phyloP scores from a whole-genome alignment of 2,797 vertebrate genomes.

The Trematomus bernacchii region DNA sequence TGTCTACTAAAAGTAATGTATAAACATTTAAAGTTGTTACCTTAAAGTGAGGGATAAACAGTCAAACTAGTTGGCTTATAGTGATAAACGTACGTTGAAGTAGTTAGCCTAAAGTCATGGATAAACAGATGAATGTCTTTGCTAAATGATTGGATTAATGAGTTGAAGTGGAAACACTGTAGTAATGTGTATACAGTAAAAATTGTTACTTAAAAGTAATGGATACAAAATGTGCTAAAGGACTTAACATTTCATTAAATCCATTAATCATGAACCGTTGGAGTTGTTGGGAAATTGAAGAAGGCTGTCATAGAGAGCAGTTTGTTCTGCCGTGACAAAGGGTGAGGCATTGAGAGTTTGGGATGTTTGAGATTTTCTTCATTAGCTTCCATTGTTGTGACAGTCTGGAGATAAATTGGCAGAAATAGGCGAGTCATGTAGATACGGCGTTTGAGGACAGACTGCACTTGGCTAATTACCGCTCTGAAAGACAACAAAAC shows the following conservation, averaged over 20 bases:
- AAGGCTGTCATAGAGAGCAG: conserved; percentile 19
- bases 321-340: conserved; percentile 22
- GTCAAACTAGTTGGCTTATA: background rate
- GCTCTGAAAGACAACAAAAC: conserved; percentile 69
- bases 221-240: background rate
- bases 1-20: background rate
- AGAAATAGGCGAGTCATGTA: conserved; percentile 66
- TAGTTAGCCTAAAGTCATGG: background rate
- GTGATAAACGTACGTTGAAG: background rate
- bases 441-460: conserved; percentile 64
- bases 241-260: conserved; percentile 13
- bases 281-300: background rate
- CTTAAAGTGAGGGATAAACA: background rate
- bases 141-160: background rate
- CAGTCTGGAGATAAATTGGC: conserved; percentile 67
- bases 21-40: background rate
- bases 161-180: background rate
- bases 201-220: background rate
- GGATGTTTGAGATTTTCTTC: conserved; percentile 56
- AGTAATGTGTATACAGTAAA: background rate
- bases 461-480: conserved; percentile 73
- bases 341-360: conserved; percentile 25
- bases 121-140: background rate
- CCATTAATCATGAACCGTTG: conserved; percentile 9
- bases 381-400: conserved; percentile 70